Evolutionary conservation across 2,113 vertebrate species (phyloP), one percentile per base, ranked within the genome.

Genomic region (Hemichromis elongatus): DNA sequence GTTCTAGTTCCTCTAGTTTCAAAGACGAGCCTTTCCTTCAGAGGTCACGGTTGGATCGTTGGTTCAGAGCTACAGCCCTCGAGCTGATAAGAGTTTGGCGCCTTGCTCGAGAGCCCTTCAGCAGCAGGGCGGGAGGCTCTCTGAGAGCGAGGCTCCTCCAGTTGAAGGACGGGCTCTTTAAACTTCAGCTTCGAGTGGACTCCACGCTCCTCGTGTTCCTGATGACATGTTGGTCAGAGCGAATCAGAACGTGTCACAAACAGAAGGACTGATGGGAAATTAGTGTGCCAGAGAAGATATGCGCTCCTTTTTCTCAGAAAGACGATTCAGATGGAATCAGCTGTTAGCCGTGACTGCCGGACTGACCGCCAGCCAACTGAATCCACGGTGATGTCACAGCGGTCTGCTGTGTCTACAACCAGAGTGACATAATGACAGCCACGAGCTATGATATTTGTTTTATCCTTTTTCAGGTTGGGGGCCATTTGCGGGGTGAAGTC

Each of bases 101-200:
- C 50, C 50, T 84, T 83, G 87, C 91, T 73, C 5, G 0, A 87
- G 52, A 81, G 84, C 45, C 52, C 86, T 90, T 77, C 77, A 52
- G 59, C 35, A n/a, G 63, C 42, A 30, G 53, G 77, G 16, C 30
- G 16, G 42, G 10, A 56, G 33, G 52, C 42, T 80, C 47, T 40
- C 54, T 50, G 19, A 8, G 47, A 86, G 61, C 55, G 1, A 42
- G 37, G 66, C 9, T 33, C 80, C 82, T 81, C 80, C 35, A 61
- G 57, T 40, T 92, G 68, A 80, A 89, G 84, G 82, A 87, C 40
- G 0, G 16, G n/a, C 47, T 63, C 78, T 78, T 12, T 13, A 3
- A 70, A 56, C 63, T 18, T 5, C 19, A 5, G 47, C 50, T 12
- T 50, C 6, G 42, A 73, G 68, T 50, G 45, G 70, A 30, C 68